Evolutionary conservation across 2,888 invertebrate genomes (phyloP).

Genomic region (Conistra vaccinii): DNA sequence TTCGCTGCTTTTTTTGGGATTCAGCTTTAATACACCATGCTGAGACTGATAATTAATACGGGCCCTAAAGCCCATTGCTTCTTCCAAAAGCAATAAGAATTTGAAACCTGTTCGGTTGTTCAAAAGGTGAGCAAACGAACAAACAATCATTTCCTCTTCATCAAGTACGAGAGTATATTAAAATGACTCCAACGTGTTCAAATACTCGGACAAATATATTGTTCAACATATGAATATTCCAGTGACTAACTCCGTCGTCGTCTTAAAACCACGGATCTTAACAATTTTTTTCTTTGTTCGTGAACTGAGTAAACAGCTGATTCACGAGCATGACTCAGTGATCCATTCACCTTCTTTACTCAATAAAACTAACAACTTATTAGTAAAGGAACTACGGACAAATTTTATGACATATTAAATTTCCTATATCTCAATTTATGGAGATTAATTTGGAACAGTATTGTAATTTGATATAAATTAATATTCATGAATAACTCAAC

Average conservation of each 20-base stretch:
- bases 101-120: slow-evolving; percentile 31
- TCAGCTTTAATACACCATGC: background rate
- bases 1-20: background rate
- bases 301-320: slow-evolving; percentile 60
- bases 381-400: background rate
- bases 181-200: slow-evolving; percentile 43
- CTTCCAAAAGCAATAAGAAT: slow-evolving; percentile 19
- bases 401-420: slow-evolving; percentile 22
- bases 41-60: slow-evolving; percentile 5
- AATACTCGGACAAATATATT: slow-evolving; percentile 48
- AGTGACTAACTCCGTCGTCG: slow-evolving; percentile 54
- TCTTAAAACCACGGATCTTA: slow-evolving; percentile 42
- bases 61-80: background rate
- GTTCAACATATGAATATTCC: slow-evolving; percentile 58
- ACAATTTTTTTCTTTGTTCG: slow-evolving; percentile 63
- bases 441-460: slow-evolving; percentile 6
- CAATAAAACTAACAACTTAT: slow-evolving; percentile 47
- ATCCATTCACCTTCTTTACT: slow-evolving; percentile 42
- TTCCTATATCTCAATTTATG: slow-evolving; percentile 8
- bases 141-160: slow-evolving; percentile 49
- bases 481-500: slow-evolving; percentile 20
- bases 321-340: slow-evolving; percentile 58
- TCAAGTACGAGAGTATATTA: slow-evolving; percentile 35
- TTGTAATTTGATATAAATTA: slow-evolving; percentile 16
- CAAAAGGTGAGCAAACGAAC: slow-evolving; percentile 37